phyloP scores from a whole-genome alignment of 2,888 invertebrate genomes.

The Orthosia gothica region DNA sequence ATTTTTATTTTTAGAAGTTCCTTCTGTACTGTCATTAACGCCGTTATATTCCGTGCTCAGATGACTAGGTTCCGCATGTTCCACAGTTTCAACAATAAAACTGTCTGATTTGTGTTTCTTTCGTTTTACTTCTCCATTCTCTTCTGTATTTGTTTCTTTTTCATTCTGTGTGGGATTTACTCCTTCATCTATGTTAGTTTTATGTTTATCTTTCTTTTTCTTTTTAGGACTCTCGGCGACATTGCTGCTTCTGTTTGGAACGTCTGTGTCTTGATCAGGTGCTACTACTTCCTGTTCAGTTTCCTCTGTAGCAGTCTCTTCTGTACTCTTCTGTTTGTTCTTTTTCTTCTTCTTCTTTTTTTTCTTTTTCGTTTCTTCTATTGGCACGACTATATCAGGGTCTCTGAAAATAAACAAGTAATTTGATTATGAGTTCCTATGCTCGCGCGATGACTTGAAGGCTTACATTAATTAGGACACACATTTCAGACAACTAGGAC shows the following conservation, averaged over 20 bases:
- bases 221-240: constrained; percentile 46
- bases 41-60: constrained; percentile 55
- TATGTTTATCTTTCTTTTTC: constrained; percentile 57
- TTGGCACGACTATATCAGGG: constrained; percentile 81
- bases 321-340: constrained; percentile 71
- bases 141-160: constrained; percentile 30
- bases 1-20: constrained; percentile 43
- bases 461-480: too few relatives aligned
- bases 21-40: background rate
- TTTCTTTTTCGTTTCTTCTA: constrained; percentile 82
- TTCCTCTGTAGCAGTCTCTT: constrained; percentile 42
- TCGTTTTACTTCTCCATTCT: constrained; percentile 53
- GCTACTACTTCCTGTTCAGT: constrained; percentile 29
- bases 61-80: constrained; percentile 74
- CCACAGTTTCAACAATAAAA: constrained; percentile 75
- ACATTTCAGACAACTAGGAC: too few relatives aligned
- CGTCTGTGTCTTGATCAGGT: constrained; percentile 18
- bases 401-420: constrained; percentile 74
- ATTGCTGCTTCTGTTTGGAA: constrained; percentile 39
- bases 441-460: too few relatives aligned
- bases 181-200: constrained; percentile 20
- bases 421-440: too few relatives aligned
- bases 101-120: constrained; percentile 68
- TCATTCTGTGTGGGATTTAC: constrained; percentile 11
- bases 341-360: constrained; percentile 86